Percentiles rank a stretch among this genome's conserved stretches.
Evolutionary conservation across 2,888 invertebrate species (phyloP).

Genomic region (Lysandra coridon): DNA sequence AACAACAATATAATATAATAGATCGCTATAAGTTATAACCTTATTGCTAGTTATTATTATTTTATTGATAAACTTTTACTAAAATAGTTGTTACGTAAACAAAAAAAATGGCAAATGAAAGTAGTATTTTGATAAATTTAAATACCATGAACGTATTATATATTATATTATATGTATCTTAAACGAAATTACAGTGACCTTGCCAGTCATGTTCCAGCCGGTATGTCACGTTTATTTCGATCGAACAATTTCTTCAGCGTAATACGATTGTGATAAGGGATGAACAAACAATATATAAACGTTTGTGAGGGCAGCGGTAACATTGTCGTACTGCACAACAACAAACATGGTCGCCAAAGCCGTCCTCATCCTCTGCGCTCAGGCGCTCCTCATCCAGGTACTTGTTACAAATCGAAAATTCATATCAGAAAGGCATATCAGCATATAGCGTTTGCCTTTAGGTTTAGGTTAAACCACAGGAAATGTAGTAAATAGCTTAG

Average conservation of each 20-base stretch:
- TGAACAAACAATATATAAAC: conserved; percentile 22
- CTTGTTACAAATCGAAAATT: not conserved
- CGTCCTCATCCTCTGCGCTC: conserved; percentile 48
- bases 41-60: too few species aligned
- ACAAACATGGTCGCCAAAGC: conserved; percentile 48
- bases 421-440: too few species aligned
- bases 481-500: too few species aligned
- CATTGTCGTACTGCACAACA: conserved; percentile 20
- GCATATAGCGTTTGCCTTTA: too few species aligned
- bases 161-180: too few species aligned
- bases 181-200: not conserved
- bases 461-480: too few species aligned
- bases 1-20: too few species aligned
- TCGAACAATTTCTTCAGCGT: conserved; percentile 6
- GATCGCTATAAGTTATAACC: too few species aligned
- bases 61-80: not conserved
- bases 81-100: not conserved
- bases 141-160: too few species aligned
- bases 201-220: conserved; percentile 35
- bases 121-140: not conserved
- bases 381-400: conserved; percentile 45
- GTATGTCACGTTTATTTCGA: conserved; percentile 27
- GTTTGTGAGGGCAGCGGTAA: not conserved
- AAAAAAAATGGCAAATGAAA: not conserved
- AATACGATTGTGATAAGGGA: conserved; percentile 15